A percentile compares a stretch with the other conserved stretches of the same genome.
These are phyloP conservation scores for Prosapia bicincta DNA, from an alignment of 2,888 invertebrate species.

Conservation along the genomic window DNA sequence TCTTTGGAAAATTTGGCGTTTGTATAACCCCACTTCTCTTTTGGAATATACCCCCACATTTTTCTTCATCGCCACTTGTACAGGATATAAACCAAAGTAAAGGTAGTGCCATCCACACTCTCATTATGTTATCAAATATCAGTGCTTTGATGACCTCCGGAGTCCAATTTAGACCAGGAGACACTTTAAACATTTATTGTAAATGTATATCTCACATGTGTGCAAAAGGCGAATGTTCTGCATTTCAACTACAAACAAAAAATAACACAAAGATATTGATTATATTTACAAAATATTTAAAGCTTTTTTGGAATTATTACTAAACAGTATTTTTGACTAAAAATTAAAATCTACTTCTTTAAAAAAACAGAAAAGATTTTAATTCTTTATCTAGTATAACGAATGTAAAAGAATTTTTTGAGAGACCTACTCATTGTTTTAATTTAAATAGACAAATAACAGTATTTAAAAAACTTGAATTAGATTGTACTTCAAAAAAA, in stretches of 20 bases:
- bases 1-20: conserved; percentile 80
- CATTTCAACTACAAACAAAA: not conserved
- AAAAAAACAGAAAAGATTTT: no score
- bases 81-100: not conserved
- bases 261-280: no score
- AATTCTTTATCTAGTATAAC: no score
- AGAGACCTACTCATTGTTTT: no score
- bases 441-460: no score
- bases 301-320: no score
- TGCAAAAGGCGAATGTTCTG: not conserved
- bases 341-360: no score
- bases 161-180: not conserved
- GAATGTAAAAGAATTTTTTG: no score
- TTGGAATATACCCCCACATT: conserved; percentile 67
- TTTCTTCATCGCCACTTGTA: not conserved
- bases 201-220: not conserved
- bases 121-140: not conserved
- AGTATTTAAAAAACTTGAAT: no score
- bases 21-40: conserved; percentile 67
- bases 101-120: not conserved
- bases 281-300: no score
- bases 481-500: no score
- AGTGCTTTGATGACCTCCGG: not conserved
- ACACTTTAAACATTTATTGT: not conserved
- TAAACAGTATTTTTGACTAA: no score